Evolutionary conservation across 2,797 vertebrate species (phyloP).

Genomic region (Picus viridis): DNA sequence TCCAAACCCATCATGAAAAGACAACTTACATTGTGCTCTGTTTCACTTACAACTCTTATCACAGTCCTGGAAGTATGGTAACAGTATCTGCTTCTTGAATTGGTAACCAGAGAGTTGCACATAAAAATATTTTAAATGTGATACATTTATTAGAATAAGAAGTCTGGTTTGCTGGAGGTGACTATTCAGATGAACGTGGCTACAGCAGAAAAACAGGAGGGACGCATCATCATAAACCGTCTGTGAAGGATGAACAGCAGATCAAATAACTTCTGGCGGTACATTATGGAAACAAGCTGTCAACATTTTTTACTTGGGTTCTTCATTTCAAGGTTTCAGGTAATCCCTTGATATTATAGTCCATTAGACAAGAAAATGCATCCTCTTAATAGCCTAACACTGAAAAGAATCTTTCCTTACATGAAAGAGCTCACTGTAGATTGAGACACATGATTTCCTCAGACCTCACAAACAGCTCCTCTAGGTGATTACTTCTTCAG

Average conservation of each 20-base stretch:
- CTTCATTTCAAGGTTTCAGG: background rate
- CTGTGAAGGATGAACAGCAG: constrained; percentile 1
- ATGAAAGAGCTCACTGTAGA: background rate
- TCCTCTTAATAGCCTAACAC: background rate
- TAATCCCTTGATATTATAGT: background rate
- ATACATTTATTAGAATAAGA: background rate
- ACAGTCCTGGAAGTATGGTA: background rate
- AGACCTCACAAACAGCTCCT: background rate
- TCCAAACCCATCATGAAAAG: background rate
- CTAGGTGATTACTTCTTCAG: background rate
- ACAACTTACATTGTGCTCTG: background rate
- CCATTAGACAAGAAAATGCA: background rate
- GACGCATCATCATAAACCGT: background rate
- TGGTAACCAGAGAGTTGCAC: background rate
- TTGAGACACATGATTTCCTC: background rate
- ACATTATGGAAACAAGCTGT: background rate
- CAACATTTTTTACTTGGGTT: background rate
- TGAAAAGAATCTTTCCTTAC: background rate
- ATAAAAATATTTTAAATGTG: background rate
- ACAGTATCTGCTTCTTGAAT: background rate
- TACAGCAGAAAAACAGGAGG: background rate
- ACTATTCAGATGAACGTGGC: background rate
- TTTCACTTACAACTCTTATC: background rate
- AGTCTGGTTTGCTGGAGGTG: background rate
- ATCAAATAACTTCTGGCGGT: background rate